phyloP scores from a whole-genome alignment of 92 coral and sea anemone species.

The Umimayanthus chanpuru region DNA sequence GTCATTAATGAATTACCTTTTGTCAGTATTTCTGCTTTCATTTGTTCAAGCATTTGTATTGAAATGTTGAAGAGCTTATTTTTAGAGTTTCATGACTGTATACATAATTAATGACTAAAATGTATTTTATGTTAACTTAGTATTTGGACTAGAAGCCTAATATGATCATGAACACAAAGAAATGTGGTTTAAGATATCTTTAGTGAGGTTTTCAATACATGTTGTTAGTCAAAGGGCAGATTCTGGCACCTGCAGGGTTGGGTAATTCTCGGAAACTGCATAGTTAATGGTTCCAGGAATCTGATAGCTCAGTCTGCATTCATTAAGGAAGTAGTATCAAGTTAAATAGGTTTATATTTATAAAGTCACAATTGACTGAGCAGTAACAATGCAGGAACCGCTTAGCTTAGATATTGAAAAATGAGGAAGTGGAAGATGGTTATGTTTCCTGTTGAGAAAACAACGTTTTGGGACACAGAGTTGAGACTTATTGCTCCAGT shows the following conservation, averaged over 20 bases:
- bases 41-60: not conserved
- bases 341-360: not conserved
- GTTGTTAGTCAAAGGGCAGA: not conserved
- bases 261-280: not conserved
- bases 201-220: not conserved
- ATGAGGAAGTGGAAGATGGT: constrained; percentile 25
- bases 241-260: not conserved
- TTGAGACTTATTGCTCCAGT: not conserved
- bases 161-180: not conserved
- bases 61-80: not conserved
- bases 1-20: too few relatives aligned
- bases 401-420: not conserved
- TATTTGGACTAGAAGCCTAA: not conserved
- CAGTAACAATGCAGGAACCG: not conserved
- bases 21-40: too few relatives aligned
- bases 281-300: constrained; percentile 9
- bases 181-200: not conserved
- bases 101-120: too few relatives aligned
- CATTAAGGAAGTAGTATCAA: not conserved
- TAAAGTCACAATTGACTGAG: not conserved
- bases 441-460: not conserved
- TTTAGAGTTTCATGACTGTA: not conserved
- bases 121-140: not conserved
- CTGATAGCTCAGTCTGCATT: not conserved
- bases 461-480: not conserved